Evolutionary conservation across 2,113 vertebrate genomes (phyloP).

Genomic region (Talpa occidentalis): DNA sequence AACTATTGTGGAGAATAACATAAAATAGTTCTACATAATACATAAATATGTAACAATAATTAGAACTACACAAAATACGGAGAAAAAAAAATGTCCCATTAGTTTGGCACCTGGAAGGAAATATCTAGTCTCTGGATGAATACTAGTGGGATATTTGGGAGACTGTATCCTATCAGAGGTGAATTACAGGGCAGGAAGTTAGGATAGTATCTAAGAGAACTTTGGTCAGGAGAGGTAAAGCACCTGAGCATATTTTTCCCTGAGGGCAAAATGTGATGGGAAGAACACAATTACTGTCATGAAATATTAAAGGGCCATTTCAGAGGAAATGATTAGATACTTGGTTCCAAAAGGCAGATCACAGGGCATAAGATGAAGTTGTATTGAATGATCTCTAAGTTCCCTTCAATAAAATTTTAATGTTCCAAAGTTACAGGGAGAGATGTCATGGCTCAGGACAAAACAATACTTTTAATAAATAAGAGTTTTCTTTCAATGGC

Average conservation of each 20-base stretch:
- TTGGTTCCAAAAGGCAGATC: constrained; percentile 24
- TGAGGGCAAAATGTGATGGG: constrained; percentile 25
- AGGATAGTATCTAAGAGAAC: not conserved
- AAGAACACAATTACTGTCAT: constrained; percentile 29
- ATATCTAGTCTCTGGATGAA: not conserved
- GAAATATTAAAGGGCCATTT: constrained; percentile 48
- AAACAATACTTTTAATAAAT: not conserved
- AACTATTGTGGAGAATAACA: not conserved
- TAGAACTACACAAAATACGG: not conserved
- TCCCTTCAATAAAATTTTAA: constrained; percentile 34
- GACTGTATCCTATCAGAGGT: not conserved
- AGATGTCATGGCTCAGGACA: not conserved
- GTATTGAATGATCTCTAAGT: constrained; percentile 5
- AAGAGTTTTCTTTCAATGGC: not conserved
- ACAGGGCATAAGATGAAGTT: constrained; percentile 26
- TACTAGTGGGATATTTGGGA: not conserved
- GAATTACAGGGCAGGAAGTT: not conserved
- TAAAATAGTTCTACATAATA: constrained; percentile 31
- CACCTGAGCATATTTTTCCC: constrained; percentile 6
- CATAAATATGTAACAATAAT: not conserved
- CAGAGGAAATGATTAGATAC: not conserved
- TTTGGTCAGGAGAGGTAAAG: not conserved
- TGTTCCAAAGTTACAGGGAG: not conserved
- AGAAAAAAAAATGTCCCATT: not conserved
- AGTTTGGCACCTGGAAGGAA: constrained; percentile 17